Percentiles rank a stretch among this genome's conserved stretches.
These are phyloP conservation scores for Sphinx pinastri DNA, from an alignment of 2,888 invertebrate genomes.

Conservation along the genomic window DNA sequence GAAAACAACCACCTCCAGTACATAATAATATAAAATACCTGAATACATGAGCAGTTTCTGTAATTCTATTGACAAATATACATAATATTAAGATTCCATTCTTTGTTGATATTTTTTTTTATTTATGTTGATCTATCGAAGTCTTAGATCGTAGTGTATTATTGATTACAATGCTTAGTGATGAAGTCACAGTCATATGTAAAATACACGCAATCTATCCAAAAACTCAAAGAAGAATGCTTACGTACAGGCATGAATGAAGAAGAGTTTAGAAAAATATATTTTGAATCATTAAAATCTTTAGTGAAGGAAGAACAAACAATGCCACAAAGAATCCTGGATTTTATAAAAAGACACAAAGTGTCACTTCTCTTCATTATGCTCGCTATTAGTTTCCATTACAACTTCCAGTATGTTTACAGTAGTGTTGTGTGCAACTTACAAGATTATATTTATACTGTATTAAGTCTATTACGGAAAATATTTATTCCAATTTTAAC, in stretches of 20 bases:
- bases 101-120: no score
- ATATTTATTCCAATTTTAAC: constrained; percentile 90
- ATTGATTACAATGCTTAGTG: constrained; percentile 40
- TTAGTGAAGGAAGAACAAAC: constrained; percentile 49
- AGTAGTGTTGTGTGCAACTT: constrained; percentile 88
- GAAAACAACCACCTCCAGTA: no score
- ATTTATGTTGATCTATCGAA: no score
- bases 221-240: constrained; percentile 83
- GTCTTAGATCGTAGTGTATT: no score
- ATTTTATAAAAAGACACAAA: background rate
- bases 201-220: constrained; percentile 82
- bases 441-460: constrained; percentile 92
- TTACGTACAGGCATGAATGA: constrained; percentile 84
- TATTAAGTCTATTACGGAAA: constrained; percentile 88
- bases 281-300: constrained; percentile 71
- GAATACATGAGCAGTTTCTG: no score
- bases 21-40: no score
- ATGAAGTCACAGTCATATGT: constrained; percentile 49
- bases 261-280: constrained; percentile 85
- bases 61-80: no score
- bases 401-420: constrained; percentile 77
- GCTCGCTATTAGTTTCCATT: background rate
- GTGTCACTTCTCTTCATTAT: background rate
- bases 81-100: no score
- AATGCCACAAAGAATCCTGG: constrained; percentile 21